Evolutionary conservation across 2,113 vertebrate genomes (phyloP).

Genomic region (Neolamprologus ventralis): DNA sequence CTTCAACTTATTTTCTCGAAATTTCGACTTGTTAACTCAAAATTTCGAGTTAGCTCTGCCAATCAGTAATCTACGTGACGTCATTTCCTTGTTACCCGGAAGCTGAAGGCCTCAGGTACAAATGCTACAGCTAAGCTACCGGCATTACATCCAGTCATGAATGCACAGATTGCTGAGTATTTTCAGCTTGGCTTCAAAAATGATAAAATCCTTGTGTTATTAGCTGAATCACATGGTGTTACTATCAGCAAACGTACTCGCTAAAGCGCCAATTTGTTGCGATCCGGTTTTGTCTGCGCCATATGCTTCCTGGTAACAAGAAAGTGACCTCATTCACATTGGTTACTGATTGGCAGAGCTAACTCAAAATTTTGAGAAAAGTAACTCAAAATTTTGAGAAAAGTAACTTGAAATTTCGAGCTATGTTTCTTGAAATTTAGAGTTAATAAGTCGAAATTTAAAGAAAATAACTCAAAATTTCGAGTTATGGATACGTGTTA

Average conservation of each 20-base stretch:
- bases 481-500: not conserved
- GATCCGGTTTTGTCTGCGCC: not conserved
- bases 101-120: not conserved
- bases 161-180: not conserved
- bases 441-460: no score
- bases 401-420: not conserved
- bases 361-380: not conserved
- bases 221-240: not conserved
- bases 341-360: not conserved
- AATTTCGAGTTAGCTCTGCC: fast-evolving
- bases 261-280: fast-evolving
- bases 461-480: no score
- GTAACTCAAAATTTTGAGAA: not conserved
- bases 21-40: not conserved
- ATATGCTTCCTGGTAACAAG: not conserved
- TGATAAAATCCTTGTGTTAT: not conserved
- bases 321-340: not conserved
- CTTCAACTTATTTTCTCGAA: fast-evolving
- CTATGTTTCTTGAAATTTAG: not conserved
- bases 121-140: not conserved
- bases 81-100: not conserved
- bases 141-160: not conserved
- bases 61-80: not conserved
- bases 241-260: not conserved
- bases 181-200: not conserved